phyloP scores from a whole-genome alignment of 2,888 invertebrate species.

The Polydrusus tereticollis region DNA sequence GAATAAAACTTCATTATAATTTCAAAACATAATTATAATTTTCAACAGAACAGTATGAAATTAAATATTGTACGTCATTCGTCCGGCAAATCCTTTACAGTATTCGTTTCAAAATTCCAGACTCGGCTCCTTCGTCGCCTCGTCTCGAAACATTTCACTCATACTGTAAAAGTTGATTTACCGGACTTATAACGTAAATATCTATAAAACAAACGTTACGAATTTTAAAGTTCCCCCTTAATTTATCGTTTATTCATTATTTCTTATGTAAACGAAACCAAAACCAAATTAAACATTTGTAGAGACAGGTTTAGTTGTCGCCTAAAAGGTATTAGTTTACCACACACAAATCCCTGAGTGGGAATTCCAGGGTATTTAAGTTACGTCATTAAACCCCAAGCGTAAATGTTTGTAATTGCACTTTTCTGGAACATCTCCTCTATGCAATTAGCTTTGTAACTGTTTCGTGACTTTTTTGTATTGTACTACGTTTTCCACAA shows the following conservation, averaged over 20 bases:
- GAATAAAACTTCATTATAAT: too few relatives aligned
- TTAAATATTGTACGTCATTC: too few relatives aligned
- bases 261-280: neutral
- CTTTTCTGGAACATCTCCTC: neutral
- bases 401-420: constrained; percentile 15
- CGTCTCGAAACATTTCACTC: too few relatives aligned
- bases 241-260: neutral
- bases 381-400: neutral
- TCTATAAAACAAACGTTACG: too few relatives aligned
- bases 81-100: too few relatives aligned
- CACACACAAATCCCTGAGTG: constrained; percentile 2
- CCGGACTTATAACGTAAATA: too few relatives aligned
- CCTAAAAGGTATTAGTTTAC: constrained; percentile 7
- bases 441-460: neutral
- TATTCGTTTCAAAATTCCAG: too few relatives aligned
- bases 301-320: neutral
- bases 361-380: constrained; percentile 7
- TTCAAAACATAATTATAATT: too few relatives aligned
- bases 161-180: too few relatives aligned
- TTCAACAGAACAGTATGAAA: too few relatives aligned
- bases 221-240: too few relatives aligned
- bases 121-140: too few relatives aligned
- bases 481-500: neutral
- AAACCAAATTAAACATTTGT: constrained; percentile 7
- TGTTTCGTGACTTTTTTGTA: neutral